Conservation (phyloP, 2,113 vertebrate genomes). For the Semicossyphus pulcher region DNA sequence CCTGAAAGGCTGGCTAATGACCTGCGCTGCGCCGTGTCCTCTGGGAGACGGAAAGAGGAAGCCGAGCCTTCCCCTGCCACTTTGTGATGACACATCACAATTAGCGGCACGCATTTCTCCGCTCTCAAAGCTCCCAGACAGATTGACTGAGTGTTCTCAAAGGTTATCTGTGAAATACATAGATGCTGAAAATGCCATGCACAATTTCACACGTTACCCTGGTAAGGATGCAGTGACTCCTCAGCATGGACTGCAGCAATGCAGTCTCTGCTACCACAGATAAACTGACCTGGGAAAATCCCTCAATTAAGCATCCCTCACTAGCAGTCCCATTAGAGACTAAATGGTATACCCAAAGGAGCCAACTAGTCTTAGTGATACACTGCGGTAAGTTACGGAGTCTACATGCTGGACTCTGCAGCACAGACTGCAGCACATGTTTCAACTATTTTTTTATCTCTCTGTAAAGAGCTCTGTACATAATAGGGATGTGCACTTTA, state of each 20-base stretch:
- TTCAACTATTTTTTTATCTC: not conserved
- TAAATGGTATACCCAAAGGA: not conserved
- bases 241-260: not conserved
- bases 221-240: not conserved
- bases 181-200: constrained; percentile 26
- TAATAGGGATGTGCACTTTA: no score
- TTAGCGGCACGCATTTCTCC: constrained; percentile 49
- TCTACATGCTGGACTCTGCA: not conserved
- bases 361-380: not conserved
- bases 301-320: not conserved
- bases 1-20: constrained; percentile 59
- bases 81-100: constrained; percentile 72
- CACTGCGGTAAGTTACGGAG: not conserved
- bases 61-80: constrained; percentile 30
- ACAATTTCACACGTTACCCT: not conserved
- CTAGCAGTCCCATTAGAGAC: not conserved
- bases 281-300: no score
- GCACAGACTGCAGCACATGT: not conserved
- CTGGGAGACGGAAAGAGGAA: constrained; percentile 57
- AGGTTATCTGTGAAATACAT: constrained; percentile 45
- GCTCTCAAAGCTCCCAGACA: constrained; percentile 49
- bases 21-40: constrained; percentile 40
- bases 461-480: no score
- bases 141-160: constrained; percentile 31
- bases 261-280: not conserved